Evolutionary conservation across 2,797 vertebrate genomes (phyloP).

Genomic region (Pangasius mekongensis): DNA sequence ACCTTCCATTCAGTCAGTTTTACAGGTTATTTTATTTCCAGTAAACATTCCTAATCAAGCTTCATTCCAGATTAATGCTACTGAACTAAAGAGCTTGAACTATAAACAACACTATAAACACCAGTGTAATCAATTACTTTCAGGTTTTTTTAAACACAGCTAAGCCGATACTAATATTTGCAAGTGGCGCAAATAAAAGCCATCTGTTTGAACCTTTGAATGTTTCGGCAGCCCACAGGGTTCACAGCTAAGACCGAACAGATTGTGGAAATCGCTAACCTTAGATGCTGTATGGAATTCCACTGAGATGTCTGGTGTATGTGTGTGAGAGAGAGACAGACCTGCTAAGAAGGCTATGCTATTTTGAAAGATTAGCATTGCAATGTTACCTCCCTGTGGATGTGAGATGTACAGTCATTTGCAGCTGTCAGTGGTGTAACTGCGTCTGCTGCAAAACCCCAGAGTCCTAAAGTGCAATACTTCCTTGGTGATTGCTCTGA

Average conservation of each 20-base stretch:
- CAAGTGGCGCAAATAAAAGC: slow-evolving; percentile 38
- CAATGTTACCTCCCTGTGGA: slow-evolving; percentile 35
- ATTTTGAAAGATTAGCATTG: slow-evolving; percentile 55
- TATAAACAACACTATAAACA: slow-evolving; percentile 29
- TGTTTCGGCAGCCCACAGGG: slow-evolving; percentile 4
- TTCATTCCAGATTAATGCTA: not conserved
- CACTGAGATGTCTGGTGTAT: slow-evolving; percentile 29
- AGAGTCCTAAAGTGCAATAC: slow-evolving; percentile 20
- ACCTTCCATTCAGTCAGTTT: not conserved
- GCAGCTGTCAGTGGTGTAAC: slow-evolving; percentile 49
- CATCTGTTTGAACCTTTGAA: slow-evolving; percentile 40
- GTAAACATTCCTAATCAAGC: slow-evolving; percentile 34
- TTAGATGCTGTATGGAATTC: not conserved
- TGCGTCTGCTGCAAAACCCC: slow-evolving; percentile 41
- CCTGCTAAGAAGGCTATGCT: not conserved
- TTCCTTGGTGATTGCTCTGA: slow-evolving; percentile 6
- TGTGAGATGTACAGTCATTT: not conserved
- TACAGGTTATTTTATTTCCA: not conserved
- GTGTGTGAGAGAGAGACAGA: not conserved
- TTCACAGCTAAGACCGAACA: not conserved
- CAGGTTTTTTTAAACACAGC: not conserved
- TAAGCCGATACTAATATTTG: slow-evolving; percentile 37
- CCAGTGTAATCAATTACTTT: slow-evolving; percentile 4
- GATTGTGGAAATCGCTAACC: not conserved
- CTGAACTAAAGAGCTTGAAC: slow-evolving; percentile 16